A percentile compares a stretch with the other conserved stretches of the same genome.
These are phyloP conservation scores for Asarcornis scutulata DNA, from an alignment of 2,113 vertebrate genomes.

Conservation along the genomic window DNA sequence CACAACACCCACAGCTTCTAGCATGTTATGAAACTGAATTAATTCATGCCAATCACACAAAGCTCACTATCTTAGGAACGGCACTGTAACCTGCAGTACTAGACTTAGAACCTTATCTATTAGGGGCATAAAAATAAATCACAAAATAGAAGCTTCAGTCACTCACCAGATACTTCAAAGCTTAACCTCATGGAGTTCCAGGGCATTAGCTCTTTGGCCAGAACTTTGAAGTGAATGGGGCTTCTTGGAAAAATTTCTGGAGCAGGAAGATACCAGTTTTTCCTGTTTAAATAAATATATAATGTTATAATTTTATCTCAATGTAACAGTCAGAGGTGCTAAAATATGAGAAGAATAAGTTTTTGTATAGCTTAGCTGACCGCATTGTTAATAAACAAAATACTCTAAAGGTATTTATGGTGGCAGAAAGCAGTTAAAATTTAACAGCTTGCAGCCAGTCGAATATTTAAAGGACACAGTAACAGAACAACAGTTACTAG, in stretches of 20 bases:
- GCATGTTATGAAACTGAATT: not conserved
- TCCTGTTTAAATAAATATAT: constrained; percentile 71
- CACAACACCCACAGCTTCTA: not conserved
- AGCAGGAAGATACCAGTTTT: constrained; percentile 96
- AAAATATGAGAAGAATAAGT: not conserved
- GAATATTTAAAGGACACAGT: not conserved
- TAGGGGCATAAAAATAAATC: not conserved
- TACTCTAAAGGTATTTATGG: not conserved
- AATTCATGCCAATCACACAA: not conserved
- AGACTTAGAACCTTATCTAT: not conserved
- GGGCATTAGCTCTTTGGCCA: constrained; percentile 84
- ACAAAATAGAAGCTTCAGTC: not conserved
- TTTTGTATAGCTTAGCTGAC: not conserved
- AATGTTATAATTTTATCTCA: not conserved
- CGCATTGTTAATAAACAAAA: not conserved
- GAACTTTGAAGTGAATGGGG: constrained; percentile 83
- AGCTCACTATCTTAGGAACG: not conserved
- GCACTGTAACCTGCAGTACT: not conserved
- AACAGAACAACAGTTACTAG: not conserved
- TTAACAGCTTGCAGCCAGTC: not conserved
- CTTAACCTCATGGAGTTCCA: constrained; percentile 85
- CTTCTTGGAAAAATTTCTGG: constrained; percentile 81
- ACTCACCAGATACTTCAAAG: constrained; percentile 88
- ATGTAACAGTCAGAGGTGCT: not conserved
- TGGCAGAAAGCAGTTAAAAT: not conserved